A percentile compares a stretch with the other conserved stretches of the same genome.
phyloP scores from a whole-genome alignment of 2,888 invertebrate species.

The Meandrusa payeni region DNA sequence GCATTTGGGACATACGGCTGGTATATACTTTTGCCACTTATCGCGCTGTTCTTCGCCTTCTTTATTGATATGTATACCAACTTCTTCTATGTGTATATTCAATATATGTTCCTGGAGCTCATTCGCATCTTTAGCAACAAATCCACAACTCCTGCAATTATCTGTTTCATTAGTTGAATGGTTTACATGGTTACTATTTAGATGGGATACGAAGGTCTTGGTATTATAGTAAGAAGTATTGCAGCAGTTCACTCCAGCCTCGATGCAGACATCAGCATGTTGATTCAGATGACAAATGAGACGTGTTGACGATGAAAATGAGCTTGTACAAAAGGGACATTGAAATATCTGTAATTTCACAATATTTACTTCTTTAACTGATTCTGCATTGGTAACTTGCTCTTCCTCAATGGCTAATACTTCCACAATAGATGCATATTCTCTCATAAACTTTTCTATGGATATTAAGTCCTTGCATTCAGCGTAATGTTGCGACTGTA shows the following conservation, averaged over 20 bases:
- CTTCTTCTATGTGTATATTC: constrained; percentile 30
- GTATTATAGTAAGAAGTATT: constrained; percentile 36
- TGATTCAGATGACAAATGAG: constrained; percentile 51
- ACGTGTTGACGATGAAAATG: constrained; percentile 51
- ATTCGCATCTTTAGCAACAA: constrained; percentile 29
- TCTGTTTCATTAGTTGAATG: constrained; percentile 20
- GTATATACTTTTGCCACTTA: constrained; percentile 52
- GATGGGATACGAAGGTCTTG: constrained; percentile 45
- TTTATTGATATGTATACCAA: constrained; percentile 24
- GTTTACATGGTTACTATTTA: constrained; percentile 43
- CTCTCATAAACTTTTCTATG: constrained; percentile 45
- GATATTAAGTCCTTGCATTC: constrained; percentile 26
- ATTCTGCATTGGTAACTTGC: constrained; percentile 33
- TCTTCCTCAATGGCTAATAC: constrained; percentile 40
- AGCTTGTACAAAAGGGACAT: constrained; percentile 54
- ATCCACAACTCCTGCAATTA: constrained; percentile 48
- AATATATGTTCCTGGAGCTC: constrained; percentile 38
- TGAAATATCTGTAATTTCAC: constrained; percentile 33
- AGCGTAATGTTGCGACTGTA: constrained; percentile 36
- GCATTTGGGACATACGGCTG: constrained; percentile 71
- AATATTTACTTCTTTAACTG: constrained; percentile 22
- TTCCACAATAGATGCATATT: constrained; percentile 56
- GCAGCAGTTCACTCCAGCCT: constrained; percentile 47
- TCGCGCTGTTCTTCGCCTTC: constrained; percentile 27
- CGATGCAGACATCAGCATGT: constrained; percentile 44